Base-by-base conservation (phyloP, 2,113 vertebrate species). In the Leuciscus idus region DNA sequence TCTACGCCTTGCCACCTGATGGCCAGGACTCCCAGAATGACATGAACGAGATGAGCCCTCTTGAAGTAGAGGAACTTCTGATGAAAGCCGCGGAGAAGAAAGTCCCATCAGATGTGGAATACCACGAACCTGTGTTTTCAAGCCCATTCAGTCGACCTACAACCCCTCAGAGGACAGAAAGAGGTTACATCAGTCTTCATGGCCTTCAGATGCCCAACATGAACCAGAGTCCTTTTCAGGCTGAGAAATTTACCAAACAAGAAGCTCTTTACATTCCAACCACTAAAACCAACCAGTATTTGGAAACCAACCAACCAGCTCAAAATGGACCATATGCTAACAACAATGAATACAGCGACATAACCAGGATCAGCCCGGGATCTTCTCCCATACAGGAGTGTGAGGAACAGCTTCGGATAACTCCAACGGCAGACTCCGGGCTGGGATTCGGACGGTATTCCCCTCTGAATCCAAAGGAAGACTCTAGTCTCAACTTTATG, bases 101-200 rank as follows among this genome's bases (percentile, higher is more conserved):
- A 21, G 91, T 94, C 8, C 92, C 94, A 39, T 93, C 91, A 43
- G 96, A 97, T 26, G 96, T 97, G 2, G 95, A 97, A 83, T 98
- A 97, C 81, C 98, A 99, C 0, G 94, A 95, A 70, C 97, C 98
- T 1, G 98, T 98, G 19, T 98, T 95, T 84, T 96, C 98, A 64
- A 94, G 95, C 75, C 93, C 95, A 0, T 99, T 97, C 80, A 94
- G 93, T 88, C 94, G 91, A 33, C 94, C 96, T 9, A 88, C 90
- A 33, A 96, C 95, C 26, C 95, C 96, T 1, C 90, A 85, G 68
- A 90, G 79, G 46, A 78, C 73, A 6, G 94, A 96, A 83, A 92
- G 90, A 87, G 94, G 95, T 7, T 93, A 89, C 10, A 77, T 89
- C 55, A 86, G 33, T 17, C 73, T 92, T 91, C 93, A 91, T 83